Evolutionary conservation across 2,888 invertebrate genomes (phyloP).

Genomic region (Stegophylla sp.): DNA sequence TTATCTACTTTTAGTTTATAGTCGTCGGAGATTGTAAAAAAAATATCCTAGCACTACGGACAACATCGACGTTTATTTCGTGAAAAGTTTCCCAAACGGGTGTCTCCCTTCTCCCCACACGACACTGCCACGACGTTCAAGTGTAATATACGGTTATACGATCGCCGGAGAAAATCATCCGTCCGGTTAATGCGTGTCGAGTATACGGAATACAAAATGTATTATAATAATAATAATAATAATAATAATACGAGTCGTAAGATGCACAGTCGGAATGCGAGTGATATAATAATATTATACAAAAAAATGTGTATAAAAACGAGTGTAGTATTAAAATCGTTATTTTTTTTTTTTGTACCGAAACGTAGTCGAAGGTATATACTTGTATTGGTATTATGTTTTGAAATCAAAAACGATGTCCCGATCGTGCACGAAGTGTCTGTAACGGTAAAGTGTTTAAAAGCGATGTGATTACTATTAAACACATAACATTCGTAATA

Average conservation of each 20-base stretch:
- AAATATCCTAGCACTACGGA: too few species aligned
- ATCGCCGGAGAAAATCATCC: neutral
- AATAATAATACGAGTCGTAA: neutral
- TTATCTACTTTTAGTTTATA: constrained; percentile 28
- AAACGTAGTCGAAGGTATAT: too few species aligned
- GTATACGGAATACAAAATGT: neutral
- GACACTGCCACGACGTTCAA: too few species aligned
- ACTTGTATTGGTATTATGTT: too few species aligned
- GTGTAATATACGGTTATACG: neutral
- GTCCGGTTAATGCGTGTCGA: constrained; percentile 3
- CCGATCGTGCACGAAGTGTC: neutral
- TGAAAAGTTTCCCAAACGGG: too few species aligned
- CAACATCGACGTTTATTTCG: too few species aligned
- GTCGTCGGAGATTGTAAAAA: neutral
- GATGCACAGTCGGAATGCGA: constrained; percentile 16
- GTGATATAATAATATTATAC: constrained; percentile 16
- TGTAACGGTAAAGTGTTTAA: too few species aligned
- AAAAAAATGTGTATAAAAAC: neutral
- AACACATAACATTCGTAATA: too few species aligned
- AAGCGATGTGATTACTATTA: too few species aligned
- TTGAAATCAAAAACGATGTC: neutral
- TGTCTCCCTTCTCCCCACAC: too few species aligned
- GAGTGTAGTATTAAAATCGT: neutral
- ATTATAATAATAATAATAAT: too few species aligned
- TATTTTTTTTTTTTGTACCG: too few species aligned